Evolutionary conservation across 2,888 invertebrate species (phyloP).

Genomic region (Pseudococcus jackbeardsleyi): DNA sequence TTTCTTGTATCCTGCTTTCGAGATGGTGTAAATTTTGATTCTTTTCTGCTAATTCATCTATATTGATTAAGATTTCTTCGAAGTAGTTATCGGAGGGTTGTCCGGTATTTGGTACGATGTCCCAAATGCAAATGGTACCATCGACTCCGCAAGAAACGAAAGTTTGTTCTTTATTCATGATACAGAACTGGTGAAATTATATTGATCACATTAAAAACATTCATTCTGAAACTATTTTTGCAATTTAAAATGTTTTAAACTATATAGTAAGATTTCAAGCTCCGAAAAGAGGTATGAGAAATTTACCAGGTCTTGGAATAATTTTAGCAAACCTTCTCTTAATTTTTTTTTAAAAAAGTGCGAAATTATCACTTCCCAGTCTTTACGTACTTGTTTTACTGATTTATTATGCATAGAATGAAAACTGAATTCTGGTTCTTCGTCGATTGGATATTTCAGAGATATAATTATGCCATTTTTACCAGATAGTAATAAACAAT

Average conservation of each 20-base stretch:
- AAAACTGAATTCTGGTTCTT: slow-evolving; percentile 74
- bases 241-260: too few relatives aligned
- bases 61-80: slow-evolving; percentile 67
- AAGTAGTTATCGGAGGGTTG: slow-evolving; percentile 29
- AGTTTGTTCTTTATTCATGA: slow-evolving; percentile 47
- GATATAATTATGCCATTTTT: slow-evolving; percentile 82
- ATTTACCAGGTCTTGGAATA: too few relatives aligned
- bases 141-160: slow-evolving; percentile 71
- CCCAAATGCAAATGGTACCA: slow-evolving; percentile 89
- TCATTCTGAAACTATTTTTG: too few relatives aligned
- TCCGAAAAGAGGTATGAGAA: too few relatives aligned
- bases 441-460: slow-evolving; percentile 82
- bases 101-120: slow-evolving; percentile 68
- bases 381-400: slow-evolving; percentile 60
- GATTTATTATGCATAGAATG: slow-evolving; percentile 73
- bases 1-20: slow-evolving; percentile 78
- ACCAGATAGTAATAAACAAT: slow-evolving; percentile 78
- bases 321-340: too few relatives aligned
- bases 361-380: too few relatives aligned
- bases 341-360: too few relatives aligned
- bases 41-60: slow-evolving; percentile 66
- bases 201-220: not conserved
- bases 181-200: slow-evolving; percentile 17
- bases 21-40: slow-evolving; percentile 50
- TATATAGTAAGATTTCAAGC: too few relatives aligned